Evolutionary conservation across 1,140 invertebrate genomes (phyloP).

Genomic region (Trichonephila clavipes): DNA sequence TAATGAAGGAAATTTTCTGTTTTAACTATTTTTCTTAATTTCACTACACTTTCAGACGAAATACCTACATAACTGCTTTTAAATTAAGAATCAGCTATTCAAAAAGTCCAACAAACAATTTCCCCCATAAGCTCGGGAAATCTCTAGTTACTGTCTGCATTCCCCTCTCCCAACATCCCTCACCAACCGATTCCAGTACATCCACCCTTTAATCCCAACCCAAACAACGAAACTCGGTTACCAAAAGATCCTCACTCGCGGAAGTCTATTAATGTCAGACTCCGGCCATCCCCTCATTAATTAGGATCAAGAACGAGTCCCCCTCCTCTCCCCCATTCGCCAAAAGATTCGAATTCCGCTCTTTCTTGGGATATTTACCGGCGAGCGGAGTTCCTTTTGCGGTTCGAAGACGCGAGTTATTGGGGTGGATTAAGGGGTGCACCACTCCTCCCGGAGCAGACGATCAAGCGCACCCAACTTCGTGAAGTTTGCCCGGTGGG

Average conservation of each 20-base stretch:
- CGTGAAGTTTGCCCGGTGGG: slow-evolving; percentile 22
- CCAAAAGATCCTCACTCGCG: slow-evolving; percentile 9
- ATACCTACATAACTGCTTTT: too few species aligned
- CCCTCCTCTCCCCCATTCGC: not conserved
- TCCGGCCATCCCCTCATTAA: slow-evolving; percentile 28
- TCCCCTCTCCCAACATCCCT: not conserved
- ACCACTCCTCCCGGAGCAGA: not conserved
- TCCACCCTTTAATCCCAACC: not conserved
- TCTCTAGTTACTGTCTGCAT: not conserved
- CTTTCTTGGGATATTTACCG: slow-evolving; percentile 37
- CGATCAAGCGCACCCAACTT: not conserved
- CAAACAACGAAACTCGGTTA: not conserved
- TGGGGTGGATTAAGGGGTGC: not conserved
- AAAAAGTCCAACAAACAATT: too few species aligned
- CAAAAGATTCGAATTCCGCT: slow-evolving; percentile 1
- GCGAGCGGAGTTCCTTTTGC: not conserved
- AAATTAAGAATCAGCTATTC: too few species aligned
- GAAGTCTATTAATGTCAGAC: slow-evolving; percentile 41
- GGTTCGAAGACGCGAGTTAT: not conserved
- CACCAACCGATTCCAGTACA: not conserved
- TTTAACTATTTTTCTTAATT: too few species aligned
- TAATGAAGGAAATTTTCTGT: too few species aligned
- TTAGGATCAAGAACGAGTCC: not conserved
- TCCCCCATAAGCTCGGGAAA: too few species aligned
- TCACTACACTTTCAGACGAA: too few species aligned